These are phyloP conservation scores for Etheostoma spectabile DNA, from an alignment of 2,113 vertebrate genomes.

Conservation along the genomic window DNA sequence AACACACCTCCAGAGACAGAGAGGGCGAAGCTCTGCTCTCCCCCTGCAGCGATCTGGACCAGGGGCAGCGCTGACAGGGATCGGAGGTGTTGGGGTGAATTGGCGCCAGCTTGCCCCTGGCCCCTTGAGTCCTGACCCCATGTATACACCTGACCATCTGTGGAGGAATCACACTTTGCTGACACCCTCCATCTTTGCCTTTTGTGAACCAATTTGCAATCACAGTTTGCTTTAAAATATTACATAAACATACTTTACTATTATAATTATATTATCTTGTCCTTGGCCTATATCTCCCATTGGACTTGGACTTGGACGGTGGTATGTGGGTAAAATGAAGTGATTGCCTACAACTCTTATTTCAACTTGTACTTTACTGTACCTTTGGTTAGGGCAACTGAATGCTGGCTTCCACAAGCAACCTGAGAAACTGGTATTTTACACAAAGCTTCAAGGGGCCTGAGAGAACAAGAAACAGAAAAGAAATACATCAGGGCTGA, in stretches of 20 bases:
- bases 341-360: not conserved
- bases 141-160: constrained; percentile 77
- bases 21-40: constrained; percentile 87
- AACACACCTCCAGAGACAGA: constrained; percentile 90
- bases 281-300: not conserved
- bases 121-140: constrained; percentile 88
- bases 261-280: not conserved
- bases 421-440: constrained; percentile 74
- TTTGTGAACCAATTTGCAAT: no score
- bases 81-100: constrained; percentile 79
- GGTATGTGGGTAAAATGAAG: not conserved
- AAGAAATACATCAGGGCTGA: not conserved
- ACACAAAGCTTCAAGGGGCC: constrained; percentile 64
- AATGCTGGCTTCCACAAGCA: constrained; percentile 82
- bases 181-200: not conserved
- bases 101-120: constrained; percentile 87
- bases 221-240: no score
- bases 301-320: not conserved
- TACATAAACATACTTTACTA: not conserved
- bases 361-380: constrained; percentile 28
- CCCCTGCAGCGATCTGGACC: constrained; percentile 89
- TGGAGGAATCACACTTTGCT: constrained; percentile 3
- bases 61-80: constrained; percentile 85
- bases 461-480: constrained; percentile 47
- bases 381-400: constrained; percentile 83